A percentile compares a stretch with the other conserved stretches of the same genome.
phyloP scores from a whole-genome alignment of 2,797 vertebrate species.

The Meriones psammophilus region DNA sequence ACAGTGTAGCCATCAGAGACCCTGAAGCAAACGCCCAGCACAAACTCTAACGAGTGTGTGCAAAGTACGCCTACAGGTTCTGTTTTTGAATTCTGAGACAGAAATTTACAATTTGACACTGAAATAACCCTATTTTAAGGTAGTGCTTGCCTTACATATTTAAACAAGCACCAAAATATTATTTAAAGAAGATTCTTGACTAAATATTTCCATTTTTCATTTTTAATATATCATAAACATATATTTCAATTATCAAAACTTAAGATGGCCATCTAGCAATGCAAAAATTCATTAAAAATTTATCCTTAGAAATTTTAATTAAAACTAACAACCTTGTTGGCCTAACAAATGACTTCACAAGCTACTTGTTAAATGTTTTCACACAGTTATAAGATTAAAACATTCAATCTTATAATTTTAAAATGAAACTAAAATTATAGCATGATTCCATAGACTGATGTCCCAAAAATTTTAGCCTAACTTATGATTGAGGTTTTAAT shows the following conservation, averaged over 20 bases:
- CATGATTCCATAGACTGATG: conserved; percentile 51
- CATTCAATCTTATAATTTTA: not conserved
- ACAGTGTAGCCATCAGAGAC: conserved; percentile 69
- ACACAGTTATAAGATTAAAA: conserved; percentile 41
- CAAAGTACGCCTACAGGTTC: conserved; percentile 34
- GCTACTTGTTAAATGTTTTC: conserved; percentile 48
- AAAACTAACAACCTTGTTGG: conserved; percentile 54
- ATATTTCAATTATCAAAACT: conserved; percentile 63
- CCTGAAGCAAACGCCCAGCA: conserved; percentile 42
- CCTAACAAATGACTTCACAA: conserved; percentile 26
- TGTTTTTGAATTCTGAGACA: conserved; percentile 50
- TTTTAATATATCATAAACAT: conserved; percentile 60
- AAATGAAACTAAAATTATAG: conserved; percentile 63
- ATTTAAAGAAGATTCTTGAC: conserved; percentile 48
- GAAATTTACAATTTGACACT: conserved; percentile 52
- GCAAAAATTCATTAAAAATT: conserved; percentile 59
- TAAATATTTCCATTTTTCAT: conserved; percentile 44
- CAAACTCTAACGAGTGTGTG: conserved; percentile 60
- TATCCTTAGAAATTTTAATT: conserved; percentile 62
- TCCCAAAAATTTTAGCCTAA: conserved; percentile 49
- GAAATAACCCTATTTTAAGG: conserved; percentile 68
- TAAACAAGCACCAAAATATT: conserved; percentile 62
- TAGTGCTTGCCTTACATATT: conserved; percentile 23
- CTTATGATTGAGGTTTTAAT: conserved; percentile 29
- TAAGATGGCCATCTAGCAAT: conserved; percentile 2